Evolutionary conservation across 2,113 vertebrate genomes (phyloP), one percentile per base, ranked within the genome.

Genomic region (Manacus vitellinus): DNA sequence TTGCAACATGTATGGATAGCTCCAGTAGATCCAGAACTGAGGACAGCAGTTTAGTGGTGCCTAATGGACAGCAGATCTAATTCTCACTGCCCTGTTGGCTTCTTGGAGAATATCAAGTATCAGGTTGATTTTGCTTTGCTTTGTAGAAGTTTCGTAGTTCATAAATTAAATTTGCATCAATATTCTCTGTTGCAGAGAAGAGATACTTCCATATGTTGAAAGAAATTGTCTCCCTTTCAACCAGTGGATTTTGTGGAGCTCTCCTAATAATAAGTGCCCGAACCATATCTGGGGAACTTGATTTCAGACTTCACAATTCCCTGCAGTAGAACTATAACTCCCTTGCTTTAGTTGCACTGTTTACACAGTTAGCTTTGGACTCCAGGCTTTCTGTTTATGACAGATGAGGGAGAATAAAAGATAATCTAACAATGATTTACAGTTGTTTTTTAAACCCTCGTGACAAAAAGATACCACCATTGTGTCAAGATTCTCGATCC

Each of bases 181-280:
- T 54, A 51, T 43, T 72, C 27, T 67, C 33, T 43, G 25, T 43
- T 62, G 39, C 12, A 62, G 65, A 27, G 12, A 63, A 59, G 18
- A 65, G 51, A 13, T 37, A 4, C 3, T 75, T 75, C 13, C 7
- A 3, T 27, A 6, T 27, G 2, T 83, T 73, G 54, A 77, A 85
- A 83, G 24, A 14, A 4, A 6, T 39, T 7, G 10, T 55, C 47
- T 82, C 33, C 17, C 20, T 75, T 85, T 67, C 19, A 28, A 39
- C 17, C 22, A 41, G 2, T 49, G 7, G 14, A 16, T 1, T 0
- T 46, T 58, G 31, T 52, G 28, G 16, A 56, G 11, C 23, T 43
- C 49, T 37, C 28, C 62, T 46, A 54, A 52, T 10, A 9, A 37
- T 54, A 54, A 39, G 9, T 61, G 11, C 24, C 35, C 22, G 52